Base-by-base conservation (phyloP, 2,113 vertebrate genomes). In the Albula glossodonta region DNA sequence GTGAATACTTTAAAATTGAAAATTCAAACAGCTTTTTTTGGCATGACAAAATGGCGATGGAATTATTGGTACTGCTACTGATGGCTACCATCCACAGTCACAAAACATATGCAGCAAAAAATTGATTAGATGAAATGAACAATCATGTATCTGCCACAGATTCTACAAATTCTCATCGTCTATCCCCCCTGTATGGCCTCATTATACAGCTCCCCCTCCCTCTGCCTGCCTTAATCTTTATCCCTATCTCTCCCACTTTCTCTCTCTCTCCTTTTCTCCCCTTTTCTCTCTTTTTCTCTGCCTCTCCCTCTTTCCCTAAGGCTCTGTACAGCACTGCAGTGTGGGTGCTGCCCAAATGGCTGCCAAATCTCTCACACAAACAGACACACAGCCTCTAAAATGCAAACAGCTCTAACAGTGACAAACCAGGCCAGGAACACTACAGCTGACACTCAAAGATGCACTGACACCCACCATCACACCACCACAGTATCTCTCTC, bases 291-390 rank as follows among this genome's bases (percentile, higher is more conserved):
- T 8, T 1, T 48, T 31, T 5, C n/a, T 53, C 25, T 41, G n/a
- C 56, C 15, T 60, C 77, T 31, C 51, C 4, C 15, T 52, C 41
- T 6, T 41, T 74, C 74, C 82, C 83, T 74, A 7, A 60, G 78
- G 84, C 19, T 85, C 10, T 85, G 78, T 49, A 7, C 53, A 63
- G 78, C 15, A 31, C 56, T 25, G 1, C 52, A 66, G 78, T 85
- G 84, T 85, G 84, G 84, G 78, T 81, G 84, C 57, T 17, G 48
- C 56, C 50, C 49, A 66, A n/a, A 70, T 51, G 25, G 22, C 84
- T 85, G 84, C 78, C 8, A 78, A 63, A 85, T 85, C 52, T 7
- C 25, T 12, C 51, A 15, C 31, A 11, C 83, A 19, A 74, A 48
- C 70, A 78, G n/a, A 15, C 57, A 66, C 17, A 66, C 60, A 19